Evolutionary conservation across 2,797 vertebrate species (phyloP).

Genomic region (Mus caroli): DNA sequence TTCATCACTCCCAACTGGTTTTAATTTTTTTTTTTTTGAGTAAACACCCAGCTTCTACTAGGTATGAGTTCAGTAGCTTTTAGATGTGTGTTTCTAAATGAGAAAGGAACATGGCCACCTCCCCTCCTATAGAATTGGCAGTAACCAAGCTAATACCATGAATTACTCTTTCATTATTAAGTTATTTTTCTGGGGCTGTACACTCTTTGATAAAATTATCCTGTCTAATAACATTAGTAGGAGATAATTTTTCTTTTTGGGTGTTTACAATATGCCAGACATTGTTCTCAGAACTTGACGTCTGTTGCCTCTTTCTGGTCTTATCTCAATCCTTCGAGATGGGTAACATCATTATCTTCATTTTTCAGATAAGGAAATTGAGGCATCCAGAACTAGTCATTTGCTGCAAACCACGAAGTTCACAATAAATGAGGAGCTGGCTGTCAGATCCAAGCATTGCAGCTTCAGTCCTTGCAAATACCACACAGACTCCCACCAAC

Average conservation of each 20-base stretch:
- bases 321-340: background rate
- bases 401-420: background rate
- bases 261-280: background rate
- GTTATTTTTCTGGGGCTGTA: constrained; percentile 19
- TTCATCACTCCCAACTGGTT: background rate
- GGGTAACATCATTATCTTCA: background rate
- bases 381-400: background rate
- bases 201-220: constrained; percentile 9
- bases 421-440: background rate
- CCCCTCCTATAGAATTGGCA: background rate
- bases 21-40: constrained; percentile 21
- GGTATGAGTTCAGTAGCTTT: background rate
- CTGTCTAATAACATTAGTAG: background rate
- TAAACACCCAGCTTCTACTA: background rate
- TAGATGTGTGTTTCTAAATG: background rate
- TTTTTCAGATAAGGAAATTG: background rate
- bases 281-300: background rate
- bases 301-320: background rate
- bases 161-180: background rate
- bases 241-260: background rate
- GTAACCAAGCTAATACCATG: background rate
- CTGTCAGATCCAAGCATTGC: background rate
- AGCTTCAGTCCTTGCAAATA: background rate
- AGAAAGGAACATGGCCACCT: background rate
- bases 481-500: background rate